These are phyloP conservation scores for Drosophila borealis DNA, from an alignment of 2,888 invertebrate species.

Conservation along the genomic window DNA sequence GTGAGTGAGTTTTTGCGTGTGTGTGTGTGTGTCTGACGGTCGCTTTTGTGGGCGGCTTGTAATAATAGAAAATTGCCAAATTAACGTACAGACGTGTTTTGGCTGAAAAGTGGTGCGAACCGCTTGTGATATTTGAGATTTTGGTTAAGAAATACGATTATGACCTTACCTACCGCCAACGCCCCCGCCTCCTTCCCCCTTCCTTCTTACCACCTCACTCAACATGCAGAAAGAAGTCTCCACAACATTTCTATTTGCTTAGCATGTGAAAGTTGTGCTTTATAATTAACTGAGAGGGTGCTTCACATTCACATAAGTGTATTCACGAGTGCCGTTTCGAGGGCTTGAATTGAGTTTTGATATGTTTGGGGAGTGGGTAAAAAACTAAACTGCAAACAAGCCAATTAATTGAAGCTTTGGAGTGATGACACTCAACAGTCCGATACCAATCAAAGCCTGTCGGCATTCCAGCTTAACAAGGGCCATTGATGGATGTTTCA, in stretches of 20 bases:
- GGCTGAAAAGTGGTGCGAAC: slow-evolving; percentile 29
- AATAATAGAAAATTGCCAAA: slow-evolving; percentile 64
- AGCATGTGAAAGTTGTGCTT: slow-evolving; percentile 50
- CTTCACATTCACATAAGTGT: slow-evolving; percentile 30
- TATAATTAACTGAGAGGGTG: slow-evolving; percentile 32
- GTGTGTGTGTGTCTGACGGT: slow-evolving; percentile 22
- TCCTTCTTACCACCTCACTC: background rate
- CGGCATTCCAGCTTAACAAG: background rate
- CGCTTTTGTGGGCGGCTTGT: slow-evolving; percentile 42
- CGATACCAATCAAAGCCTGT: background rate
- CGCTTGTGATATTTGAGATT: slow-evolving; percentile 45
- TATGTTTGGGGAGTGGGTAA: background rate
- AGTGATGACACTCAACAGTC: background rate
- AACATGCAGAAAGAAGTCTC: slow-evolving; percentile 20
- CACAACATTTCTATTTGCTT: slow-evolving; percentile 50
- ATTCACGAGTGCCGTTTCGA: slow-evolving; percentile 18
- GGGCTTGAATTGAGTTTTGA: slow-evolving; percentile 6
- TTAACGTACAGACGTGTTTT: slow-evolving; percentile 23
- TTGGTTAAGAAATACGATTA: slow-evolving; percentile 1
- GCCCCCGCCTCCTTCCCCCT: background rate
- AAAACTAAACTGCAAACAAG: too few species aligned
- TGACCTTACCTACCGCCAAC: background rate
- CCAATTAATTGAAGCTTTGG: background rate
- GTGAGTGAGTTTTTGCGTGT: background rate
- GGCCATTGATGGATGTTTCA: too few species aligned